These are phyloP conservation scores for Euplagia quadripunctaria DNA, from an alignment of 2,888 invertebrate genomes.

Conservation along the genomic window DNA sequence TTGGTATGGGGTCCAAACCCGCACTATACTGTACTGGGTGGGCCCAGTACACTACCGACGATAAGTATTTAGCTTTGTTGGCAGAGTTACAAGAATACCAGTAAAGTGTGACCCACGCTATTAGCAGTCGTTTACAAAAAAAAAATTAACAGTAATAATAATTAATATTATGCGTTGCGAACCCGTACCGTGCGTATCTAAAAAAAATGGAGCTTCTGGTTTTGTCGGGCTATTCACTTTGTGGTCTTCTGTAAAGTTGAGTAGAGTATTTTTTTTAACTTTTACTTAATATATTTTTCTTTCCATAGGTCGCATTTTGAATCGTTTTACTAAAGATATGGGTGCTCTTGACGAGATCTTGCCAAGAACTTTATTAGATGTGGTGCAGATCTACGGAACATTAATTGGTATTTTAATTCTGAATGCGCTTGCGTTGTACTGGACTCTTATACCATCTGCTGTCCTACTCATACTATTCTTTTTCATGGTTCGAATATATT, in stretches of 20 bases:
- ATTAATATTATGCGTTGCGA: too few species aligned
- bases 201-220: too few species aligned
- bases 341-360: constrained; percentile 93
- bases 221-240: not conserved
- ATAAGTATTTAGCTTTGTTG: too few species aligned
- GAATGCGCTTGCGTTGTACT: constrained; percentile 88
- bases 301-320: constrained; percentile 90
- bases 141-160: too few species aligned
- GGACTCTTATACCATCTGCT: constrained; percentile 87
- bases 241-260: not conserved
- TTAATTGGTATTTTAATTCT: constrained; percentile 88
- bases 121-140: too few species aligned
- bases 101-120: too few species aligned
- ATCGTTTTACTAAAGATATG: constrained; percentile 94
- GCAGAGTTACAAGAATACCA: too few species aligned
- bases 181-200: too few species aligned
- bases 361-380: constrained; percentile 90
- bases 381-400: constrained; percentile 86
- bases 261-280: not conserved
- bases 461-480: constrained; percentile 87
- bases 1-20: too few species aligned
- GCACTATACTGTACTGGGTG: too few species aligned
- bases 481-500: constrained; percentile 88
- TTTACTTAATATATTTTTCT: not conserved
- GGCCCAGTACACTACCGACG: not conserved